phyloP scores from a whole-genome alignment of 2,888 invertebrate genomes.

The Clepsis dumicolana region DNA sequence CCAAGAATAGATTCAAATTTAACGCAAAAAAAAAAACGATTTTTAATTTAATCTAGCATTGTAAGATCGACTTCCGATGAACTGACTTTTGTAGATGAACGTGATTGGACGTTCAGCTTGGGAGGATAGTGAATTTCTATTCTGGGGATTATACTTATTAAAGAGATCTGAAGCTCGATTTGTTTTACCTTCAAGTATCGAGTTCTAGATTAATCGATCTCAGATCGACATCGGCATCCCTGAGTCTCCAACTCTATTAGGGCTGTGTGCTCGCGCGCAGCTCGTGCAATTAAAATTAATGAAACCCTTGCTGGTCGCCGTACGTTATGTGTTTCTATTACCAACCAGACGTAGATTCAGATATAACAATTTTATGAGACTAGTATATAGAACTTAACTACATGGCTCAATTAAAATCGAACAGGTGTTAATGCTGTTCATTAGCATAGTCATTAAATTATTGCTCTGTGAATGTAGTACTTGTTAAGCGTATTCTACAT shows the following conservation, averaged over 20 bases:
- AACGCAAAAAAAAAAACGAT: too few relatives aligned
- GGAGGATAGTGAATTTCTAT: too few relatives aligned
- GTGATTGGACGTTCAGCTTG: too few relatives aligned
- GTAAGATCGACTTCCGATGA: not conserved
- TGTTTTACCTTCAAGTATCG: not conserved
- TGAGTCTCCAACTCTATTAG: constrained; percentile 25
- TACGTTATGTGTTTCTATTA: constrained; percentile 44
- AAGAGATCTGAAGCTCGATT: too few relatives aligned
- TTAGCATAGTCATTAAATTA: constrained; percentile 36
- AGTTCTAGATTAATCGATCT: not conserved
- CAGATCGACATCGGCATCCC: not conserved
- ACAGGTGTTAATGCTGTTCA: constrained; percentile 42
- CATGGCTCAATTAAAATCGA: constrained; percentile 34
- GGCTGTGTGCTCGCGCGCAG: constrained; percentile 49
- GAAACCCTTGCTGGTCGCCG: constrained; percentile 53
- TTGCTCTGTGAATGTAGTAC: constrained; percentile 26
- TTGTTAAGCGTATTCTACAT: constrained; percentile 7
- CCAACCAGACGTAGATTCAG: constrained; percentile 38
- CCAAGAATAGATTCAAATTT: not conserved
- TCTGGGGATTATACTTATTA: too few relatives aligned
- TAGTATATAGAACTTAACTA: constrained; percentile 27
- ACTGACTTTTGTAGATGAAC: not conserved
- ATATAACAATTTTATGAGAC: constrained; percentile 38
- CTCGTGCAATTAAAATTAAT: constrained; percentile 72
- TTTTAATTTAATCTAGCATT: not conserved